phyloP scores from a whole-genome alignment of 2,113 vertebrate genomes.

The Bolborhynchus lineola region DNA sequence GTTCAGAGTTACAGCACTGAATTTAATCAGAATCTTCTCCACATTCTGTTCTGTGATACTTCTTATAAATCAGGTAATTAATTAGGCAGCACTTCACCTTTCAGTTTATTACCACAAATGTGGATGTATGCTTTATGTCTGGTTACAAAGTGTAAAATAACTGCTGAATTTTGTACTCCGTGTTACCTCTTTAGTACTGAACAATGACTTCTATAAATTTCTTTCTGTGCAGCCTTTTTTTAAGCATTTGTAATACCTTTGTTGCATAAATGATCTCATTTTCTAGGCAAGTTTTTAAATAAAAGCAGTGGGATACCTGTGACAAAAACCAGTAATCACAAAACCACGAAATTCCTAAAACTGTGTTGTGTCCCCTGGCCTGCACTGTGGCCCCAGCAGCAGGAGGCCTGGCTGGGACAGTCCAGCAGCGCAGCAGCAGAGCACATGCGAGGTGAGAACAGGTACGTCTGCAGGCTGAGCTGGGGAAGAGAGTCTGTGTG shows the following conservation, averaged over 20 bases:
- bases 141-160: background rate
- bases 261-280: background rate
- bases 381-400: background rate
- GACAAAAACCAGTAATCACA: background rate
- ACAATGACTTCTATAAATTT: background rate
- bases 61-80: background rate
- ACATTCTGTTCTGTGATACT: background rate
- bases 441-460: background rate
- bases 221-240: background rate
- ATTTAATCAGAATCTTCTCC: background rate
- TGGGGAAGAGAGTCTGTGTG: background rate
- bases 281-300: background rate
- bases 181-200: background rate
- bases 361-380: background rate
- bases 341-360: background rate
- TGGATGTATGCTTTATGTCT: background rate
- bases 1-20: background rate
- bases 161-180: background rate
- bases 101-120: background rate
- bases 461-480: background rate
- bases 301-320: background rate
- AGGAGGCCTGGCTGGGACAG: background rate
- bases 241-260: background rate
- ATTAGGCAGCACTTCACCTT: background rate
- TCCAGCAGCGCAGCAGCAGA: background rate